phyloP scores from a whole-genome alignment of 2,888 invertebrate species.

The Orchesella flavescens region DNA sequence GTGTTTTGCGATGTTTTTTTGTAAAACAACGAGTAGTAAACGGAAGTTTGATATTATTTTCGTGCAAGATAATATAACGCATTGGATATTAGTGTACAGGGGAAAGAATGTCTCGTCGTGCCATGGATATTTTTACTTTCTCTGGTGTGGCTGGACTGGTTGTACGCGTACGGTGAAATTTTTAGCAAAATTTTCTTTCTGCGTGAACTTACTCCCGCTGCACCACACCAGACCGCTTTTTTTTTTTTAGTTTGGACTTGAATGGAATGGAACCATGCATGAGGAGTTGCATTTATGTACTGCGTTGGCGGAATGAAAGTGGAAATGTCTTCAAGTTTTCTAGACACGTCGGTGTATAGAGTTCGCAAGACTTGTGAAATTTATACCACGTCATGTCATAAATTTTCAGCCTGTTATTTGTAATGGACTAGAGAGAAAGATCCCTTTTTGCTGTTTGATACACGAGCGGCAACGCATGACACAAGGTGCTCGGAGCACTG shows the following conservation, averaged over 20 bases:
- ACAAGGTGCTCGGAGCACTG: neutral
- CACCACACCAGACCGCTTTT: neutral
- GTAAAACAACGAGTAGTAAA: conserved; percentile 4
- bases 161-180: neutral
- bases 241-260: too few relatives aligned
- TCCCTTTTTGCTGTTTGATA: conserved; percentile 27
- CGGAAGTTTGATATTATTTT: conserved; percentile 51
- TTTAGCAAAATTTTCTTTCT: neutral
- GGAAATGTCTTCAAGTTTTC: conserved; percentile 47
- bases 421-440: conserved; percentile 39
- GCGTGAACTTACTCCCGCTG: conserved; percentile 6
- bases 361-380: conserved; percentile 60
- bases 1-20: conserved; percentile 32
- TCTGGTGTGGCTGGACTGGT: neutral
- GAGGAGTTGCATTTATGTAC: neutral
- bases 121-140: neutral
- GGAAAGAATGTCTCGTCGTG: conserved; percentile 13
- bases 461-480: conserved; percentile 2
- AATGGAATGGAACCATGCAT: neutral
- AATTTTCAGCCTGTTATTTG: conserved; percentile 62
- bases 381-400: conserved; percentile 65
- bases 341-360: conserved; percentile 47
- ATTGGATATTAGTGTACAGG: neutral
- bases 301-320: neutral
- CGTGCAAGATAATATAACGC: neutral